Evolutionary conservation across 1,140 invertebrate species (phyloP), one percentile per base, ranked within the genome.

Genomic region (Protaetia brevitarsis): DNA sequence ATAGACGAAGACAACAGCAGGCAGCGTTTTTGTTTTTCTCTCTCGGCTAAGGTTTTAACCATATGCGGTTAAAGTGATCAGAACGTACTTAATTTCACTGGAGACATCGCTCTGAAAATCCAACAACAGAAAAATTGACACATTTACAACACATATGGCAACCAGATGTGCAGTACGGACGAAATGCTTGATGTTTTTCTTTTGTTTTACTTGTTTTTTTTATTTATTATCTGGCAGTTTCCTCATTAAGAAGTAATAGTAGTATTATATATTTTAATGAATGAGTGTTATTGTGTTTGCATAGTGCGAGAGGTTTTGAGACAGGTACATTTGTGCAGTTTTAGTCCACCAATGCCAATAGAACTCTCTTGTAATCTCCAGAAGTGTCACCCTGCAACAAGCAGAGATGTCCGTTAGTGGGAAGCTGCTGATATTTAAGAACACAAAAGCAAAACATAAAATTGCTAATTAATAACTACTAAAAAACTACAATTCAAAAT

Each of bases 291-390:
- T 30, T 62, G 23, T 36, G 34, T 34, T 62, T 34, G 29, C 11
- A 62, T 62, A n/a, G 30, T 37, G 34, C 60, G 23, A 30, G 30
- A 62, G 34, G 37, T 13, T 37, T 28, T 62, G 23, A 62, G 36
- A 62, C 36, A 63, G 61, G 62, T 66, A 61, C 34, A 21, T 36
- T 62, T 41, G 36, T 36, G 45, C 64, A 63, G 36, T 23, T 85
- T 85, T 88, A 86, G 82, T 88, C 82, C 84, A 94, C 85, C 74
- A 95, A 81, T 71, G 90, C 88, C 75, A 95, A 84, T 73, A 96
- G 86, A 73, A 93, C 86, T 81, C 88, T 89, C 83, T 91, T 94
- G 85, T 95, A 95, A 84, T 96, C 92, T 68, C 94, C 93, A 72
- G 92, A 93, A 66, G 93, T 95, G 79, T 96, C 93, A 71, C 87